Base-by-base conservation (phyloP, 2,888 invertebrate genomes). In the Lepidonotus clava region DNA sequence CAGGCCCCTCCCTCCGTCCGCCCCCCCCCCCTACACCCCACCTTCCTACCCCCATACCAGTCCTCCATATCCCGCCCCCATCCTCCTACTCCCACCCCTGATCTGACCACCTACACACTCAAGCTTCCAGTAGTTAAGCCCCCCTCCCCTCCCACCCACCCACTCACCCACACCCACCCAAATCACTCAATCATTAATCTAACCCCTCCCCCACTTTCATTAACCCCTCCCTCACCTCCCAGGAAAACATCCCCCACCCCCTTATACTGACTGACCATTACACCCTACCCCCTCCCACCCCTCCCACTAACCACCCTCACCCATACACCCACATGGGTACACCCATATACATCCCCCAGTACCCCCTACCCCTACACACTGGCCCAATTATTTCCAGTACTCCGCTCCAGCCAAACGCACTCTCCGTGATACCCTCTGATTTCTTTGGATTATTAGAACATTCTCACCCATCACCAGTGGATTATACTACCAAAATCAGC, bases 91-190 rank as follows among this genome's bases (percentile, higher is more conserved):
- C n/a, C 66, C 66, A 24, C 66, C 66, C 28, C 66, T 8, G 6
- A 8, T 8, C 28, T n/a, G 6, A 6, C 66, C 66, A 8, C 28
- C n/a, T 14, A 6, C 66, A 8, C 11, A 6, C 66, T 66, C 28
- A 6, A 24, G 6, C 66, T n/a, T n/a, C 66, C 66, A 6, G 11
- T n/a, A 6, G 11, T 18, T 46, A 8, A 8, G 8, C 28, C 66
- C 66, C 28, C 66, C 66, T 66, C 66, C 66, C 28, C 66, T n/a
- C 66, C 66, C 66, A 6, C 66, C 11, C 66, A 6, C 66, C 28
- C 66, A 6, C 8, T n/a, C 66, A 14, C 66, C 66, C 28, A 8
- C 66, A 14, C 28, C 28, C 66, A 6, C 66, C 66, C 28, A 6
- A 6, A 6, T n/a, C 66, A 6, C 66, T 66, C 66, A 14, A 8